These are phyloP conservation scores for Heterohyrax brucei DNA, from an alignment of 2,797 vertebrate genomes.

Conservation along the genomic window DNA sequence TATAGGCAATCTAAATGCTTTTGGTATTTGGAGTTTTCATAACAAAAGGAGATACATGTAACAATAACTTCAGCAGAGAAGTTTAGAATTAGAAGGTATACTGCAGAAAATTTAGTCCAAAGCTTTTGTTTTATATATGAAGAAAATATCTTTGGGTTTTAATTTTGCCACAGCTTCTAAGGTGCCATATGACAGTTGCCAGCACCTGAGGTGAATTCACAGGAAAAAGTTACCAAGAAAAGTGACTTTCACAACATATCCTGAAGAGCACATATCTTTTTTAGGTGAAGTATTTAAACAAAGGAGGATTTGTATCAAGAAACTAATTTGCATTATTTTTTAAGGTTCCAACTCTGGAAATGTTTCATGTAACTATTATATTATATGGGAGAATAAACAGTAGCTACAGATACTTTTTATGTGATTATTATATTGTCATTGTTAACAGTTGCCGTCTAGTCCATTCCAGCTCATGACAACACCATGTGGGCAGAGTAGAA, in stretches of 20 bases:
- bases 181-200: not conserved
- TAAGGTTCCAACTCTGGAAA: not conserved
- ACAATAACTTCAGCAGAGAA: not conserved
- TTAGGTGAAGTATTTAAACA: not conserved
- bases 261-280: not conserved
- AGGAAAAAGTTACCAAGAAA: not conserved
- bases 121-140: not conserved
- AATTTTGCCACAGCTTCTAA: slow-evolving; percentile 32
- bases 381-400: slow-evolving; percentile 1
- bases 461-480: not conserved
- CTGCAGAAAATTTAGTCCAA: not conserved
- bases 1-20: not conserved
- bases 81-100: slow-evolving; percentile 16
- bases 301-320: slow-evolving; percentile 48
- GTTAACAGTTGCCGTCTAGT: not conserved
- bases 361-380: not conserved
- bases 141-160: slow-evolving; percentile 18
- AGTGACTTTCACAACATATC: not conserved
- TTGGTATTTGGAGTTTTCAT: not conserved
- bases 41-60: not conserved
- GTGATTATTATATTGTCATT: not conserved
- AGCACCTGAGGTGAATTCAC: not conserved
- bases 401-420: not conserved
- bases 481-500: not conserved
- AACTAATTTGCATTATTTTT: slow-evolving; percentile 57